phyloP scores from a whole-genome alignment of 1,140 invertebrate species.

The Kradibia gibbosae region DNA sequence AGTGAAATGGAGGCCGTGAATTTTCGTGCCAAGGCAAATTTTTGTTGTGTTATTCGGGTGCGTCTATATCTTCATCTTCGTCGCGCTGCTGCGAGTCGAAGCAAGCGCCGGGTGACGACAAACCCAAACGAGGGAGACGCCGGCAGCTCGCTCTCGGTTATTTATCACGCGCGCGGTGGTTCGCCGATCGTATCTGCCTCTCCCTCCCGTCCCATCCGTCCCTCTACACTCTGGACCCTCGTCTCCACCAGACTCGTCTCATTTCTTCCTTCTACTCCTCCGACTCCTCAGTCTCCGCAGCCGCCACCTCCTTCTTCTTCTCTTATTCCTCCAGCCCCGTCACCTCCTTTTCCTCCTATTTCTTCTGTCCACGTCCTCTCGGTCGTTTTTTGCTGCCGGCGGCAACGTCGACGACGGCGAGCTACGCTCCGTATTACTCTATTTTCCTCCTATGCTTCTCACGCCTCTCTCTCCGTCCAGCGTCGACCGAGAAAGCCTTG shows the following conservation, averaged over 20 bases:
- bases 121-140: constrained; percentile 3
- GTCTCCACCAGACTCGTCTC: constrained; percentile 22
- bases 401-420: neutral
- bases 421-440: neutral
- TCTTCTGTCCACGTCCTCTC: neutral
- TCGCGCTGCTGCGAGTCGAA: constrained; percentile 5
- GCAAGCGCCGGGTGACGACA: constrained; percentile 11
- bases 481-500: constrained; percentile 30
- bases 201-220: constrained; percentile 31
- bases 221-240: constrained; percentile 16
- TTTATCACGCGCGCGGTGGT: constrained; percentile 66
- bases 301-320: constrained; percentile 12
- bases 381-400: constrained; percentile 7
- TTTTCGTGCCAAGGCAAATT: constrained; percentile 22
- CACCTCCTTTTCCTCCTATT: neutral
- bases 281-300: neutral
- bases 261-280: constrained; percentile 5
- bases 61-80: constrained; percentile 10
- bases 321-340: neutral
- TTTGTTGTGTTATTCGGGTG: constrained; percentile 17
- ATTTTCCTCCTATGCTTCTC: constrained; percentile 18
- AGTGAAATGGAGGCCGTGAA: neutral
- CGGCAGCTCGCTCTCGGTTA: constrained; percentile 59
- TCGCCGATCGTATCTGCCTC: constrained; percentile 61
- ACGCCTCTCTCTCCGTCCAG: constrained; percentile 31